A percentile compares a stretch with the other conserved stretches of the same genome.
phyloP scores from a whole-genome alignment of 1,140 invertebrate genomes.

The Dysdera silvatica region DNA sequence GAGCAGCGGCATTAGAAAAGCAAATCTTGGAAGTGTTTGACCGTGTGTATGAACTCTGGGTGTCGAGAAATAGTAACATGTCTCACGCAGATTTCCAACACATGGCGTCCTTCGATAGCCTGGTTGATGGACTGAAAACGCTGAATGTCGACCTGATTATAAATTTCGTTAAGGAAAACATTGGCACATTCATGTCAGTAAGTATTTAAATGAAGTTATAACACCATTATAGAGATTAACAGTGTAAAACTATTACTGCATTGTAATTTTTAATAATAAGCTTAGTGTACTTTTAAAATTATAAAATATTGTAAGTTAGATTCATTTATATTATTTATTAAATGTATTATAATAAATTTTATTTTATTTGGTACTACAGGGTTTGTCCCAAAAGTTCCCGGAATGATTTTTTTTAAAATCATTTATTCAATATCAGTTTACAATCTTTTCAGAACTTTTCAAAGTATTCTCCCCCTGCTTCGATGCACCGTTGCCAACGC shows the following conservation, averaged over 20 bases:
- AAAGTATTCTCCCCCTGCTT: too few species aligned
- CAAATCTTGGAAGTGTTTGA: slow-evolving; percentile 91
- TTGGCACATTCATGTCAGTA: slow-evolving; percentile 80
- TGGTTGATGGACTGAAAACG: slow-evolving; percentile 64
- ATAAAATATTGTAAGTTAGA: too few species aligned
- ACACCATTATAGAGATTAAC: not conserved
- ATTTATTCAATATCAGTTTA: too few species aligned
- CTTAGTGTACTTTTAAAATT: too few species aligned
- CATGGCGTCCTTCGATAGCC: slow-evolving; percentile 58
- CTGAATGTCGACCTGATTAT: slow-evolving; percentile 66
- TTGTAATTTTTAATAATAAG: too few species aligned
- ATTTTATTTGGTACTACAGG: too few species aligned
- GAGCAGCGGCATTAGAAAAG: slow-evolving; percentile 75
- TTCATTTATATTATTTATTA: too few species aligned
- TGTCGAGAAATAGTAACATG: slow-evolving; percentile 54
- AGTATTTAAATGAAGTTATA: slow-evolving; percentile 24
- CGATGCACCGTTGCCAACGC: too few species aligned
- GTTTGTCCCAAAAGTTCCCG: too few species aligned
- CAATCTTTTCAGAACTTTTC: too few species aligned
- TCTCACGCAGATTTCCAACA: slow-evolving; percentile 17
- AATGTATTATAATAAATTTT: too few species aligned
- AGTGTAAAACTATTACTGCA: not conserved
- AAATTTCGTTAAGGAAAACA: slow-evolving; percentile 80
- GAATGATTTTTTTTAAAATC: too few species aligned
- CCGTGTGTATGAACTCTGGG: slow-evolving; percentile 83